A percentile compares a stretch with the other conserved stretches of the same genome.
phyloP scores from a whole-genome alignment of 2,888 invertebrate species.

The Mythimna albipuncta region DNA sequence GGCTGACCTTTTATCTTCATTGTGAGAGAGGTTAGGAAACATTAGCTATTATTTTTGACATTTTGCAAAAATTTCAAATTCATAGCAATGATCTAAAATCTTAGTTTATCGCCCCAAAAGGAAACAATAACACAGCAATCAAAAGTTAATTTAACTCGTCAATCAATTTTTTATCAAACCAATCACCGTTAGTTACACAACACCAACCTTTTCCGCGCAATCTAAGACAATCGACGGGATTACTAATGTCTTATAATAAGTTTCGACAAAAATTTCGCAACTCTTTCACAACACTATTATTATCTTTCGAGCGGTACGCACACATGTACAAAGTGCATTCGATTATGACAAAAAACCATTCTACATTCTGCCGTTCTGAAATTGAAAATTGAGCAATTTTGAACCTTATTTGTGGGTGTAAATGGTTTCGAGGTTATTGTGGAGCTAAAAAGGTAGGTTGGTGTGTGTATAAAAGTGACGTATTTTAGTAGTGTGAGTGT shows the following conservation, averaged over 20 bases:
- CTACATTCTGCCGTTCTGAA: slow-evolving; percentile 61
- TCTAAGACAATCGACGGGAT: slow-evolving; percentile 70
- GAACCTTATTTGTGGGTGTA: slow-evolving; percentile 55
- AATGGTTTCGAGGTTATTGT: slow-evolving; percentile 63
- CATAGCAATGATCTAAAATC: background rate
- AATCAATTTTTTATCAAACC: slow-evolving; percentile 62
- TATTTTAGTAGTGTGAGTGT: slow-evolving; percentile 66
- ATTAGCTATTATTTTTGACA: background rate
- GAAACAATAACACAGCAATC: slow-evolving; percentile 41
- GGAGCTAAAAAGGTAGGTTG: slow-evolving; percentile 38
- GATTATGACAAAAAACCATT: slow-evolving; percentile 75
- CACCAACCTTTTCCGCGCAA: slow-evolving; percentile 70
- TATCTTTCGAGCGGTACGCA: slow-evolving; percentile 79
- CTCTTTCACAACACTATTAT: slow-evolving; percentile 84
- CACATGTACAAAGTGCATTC: slow-evolving; percentile 78
- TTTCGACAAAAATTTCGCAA: slow-evolving; percentile 83
- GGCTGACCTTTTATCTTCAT: background rate
- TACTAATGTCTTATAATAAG: slow-evolving; percentile 73
- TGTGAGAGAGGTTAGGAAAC: background rate
- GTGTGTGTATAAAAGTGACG: slow-evolving; percentile 67
- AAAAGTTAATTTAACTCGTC: slow-evolving; percentile 41
- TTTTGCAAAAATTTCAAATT: background rate
- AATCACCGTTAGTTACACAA: slow-evolving; percentile 65
- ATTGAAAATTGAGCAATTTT: slow-evolving; percentile 51
- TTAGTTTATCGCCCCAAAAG: slow-evolving; percentile 26